A percentile compares a stretch with the other conserved stretches of the same genome.
These are phyloP conservation scores for Drosophila quadrilineata DNA, from an alignment of 1,140 invertebrate genomes.

Conservation along the genomic window DNA sequence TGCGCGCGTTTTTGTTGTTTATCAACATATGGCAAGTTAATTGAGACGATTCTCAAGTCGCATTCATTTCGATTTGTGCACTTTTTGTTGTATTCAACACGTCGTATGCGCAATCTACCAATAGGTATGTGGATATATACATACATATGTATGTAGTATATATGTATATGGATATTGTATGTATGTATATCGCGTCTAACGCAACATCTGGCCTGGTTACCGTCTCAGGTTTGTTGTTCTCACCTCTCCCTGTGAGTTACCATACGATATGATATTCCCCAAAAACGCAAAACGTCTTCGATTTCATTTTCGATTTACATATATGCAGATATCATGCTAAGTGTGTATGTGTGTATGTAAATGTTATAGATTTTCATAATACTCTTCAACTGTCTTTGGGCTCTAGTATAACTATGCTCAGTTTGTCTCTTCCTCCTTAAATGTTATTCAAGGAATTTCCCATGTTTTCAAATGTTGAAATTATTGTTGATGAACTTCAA, in stretches of 20 bases:
- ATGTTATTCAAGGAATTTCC: too few species aligned
- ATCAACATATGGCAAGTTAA: constrained; percentile 69
- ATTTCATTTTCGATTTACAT: constrained; percentile 25
- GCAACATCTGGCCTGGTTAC: constrained; percentile 36
- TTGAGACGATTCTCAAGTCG: constrained; percentile 45
- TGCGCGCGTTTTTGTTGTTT: constrained; percentile 58
- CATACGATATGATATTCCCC: constrained; percentile 3
- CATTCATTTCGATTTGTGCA: constrained; percentile 14
- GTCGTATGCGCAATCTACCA: constrained; percentile 23
- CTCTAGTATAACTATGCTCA: not conserved
- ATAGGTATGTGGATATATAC: too few species aligned
- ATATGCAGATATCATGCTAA: constrained; percentile 5
- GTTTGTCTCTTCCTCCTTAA: too few species aligned
- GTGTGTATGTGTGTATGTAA: too few species aligned
- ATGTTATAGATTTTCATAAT: constrained; percentile 7
- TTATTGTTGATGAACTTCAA: too few species aligned
- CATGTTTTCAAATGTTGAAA: too few species aligned
- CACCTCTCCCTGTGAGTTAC: not conserved
- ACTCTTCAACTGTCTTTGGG: not conserved
- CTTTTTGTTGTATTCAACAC: constrained; percentile 34
- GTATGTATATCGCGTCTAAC: too few species aligned
- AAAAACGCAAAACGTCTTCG: constrained; percentile 23
- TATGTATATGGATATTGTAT: too few species aligned
- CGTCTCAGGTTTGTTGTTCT: not conserved
- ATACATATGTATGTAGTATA: too few species aligned